Percentiles rank a stretch among this genome's conserved stretches.
phyloP scores from a whole-genome alignment of 2,888 invertebrate species.

The Limnephilus marmoratus region DNA sequence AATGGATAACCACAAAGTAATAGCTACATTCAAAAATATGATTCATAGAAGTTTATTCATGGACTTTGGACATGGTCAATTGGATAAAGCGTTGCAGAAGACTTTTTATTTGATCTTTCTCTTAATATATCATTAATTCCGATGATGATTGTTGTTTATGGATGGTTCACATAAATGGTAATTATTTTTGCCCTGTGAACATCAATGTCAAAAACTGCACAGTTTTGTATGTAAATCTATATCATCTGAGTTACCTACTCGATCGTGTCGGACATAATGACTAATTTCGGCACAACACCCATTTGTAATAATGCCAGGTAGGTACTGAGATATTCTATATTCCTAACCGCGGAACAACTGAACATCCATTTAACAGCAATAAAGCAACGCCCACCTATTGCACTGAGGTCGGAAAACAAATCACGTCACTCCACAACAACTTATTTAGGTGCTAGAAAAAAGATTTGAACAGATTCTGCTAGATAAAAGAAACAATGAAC shows the following conservation, averaged over 20 bases:
- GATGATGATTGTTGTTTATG: no score
- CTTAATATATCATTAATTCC: no score
- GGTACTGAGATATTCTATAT: background rate
- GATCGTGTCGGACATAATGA: conserved; percentile 8
- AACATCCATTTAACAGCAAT: conserved; percentile 7
- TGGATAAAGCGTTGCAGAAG: no score
- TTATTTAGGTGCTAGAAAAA: background rate
- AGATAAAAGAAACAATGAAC: background rate
- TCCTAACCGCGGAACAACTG: background rate
- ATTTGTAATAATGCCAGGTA: conserved; percentile 16
- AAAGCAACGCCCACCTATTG: conserved; percentile 10
- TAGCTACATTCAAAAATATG: no score
- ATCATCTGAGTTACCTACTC: background rate
- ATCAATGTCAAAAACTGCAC: background rate
- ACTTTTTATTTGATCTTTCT: no score
- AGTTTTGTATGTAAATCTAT: background rate
- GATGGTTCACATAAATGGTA: no score
- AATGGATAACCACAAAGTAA: no score
- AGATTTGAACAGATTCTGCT: background rate
- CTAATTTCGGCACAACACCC: conserved; percentile 12
- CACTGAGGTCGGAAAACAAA: conserved; percentile 23
- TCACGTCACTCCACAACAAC: background rate
- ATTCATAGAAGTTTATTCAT: no score
- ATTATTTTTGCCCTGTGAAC: no score
- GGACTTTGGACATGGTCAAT: no score